Conservation (phyloP, 2,797 vertebrate genomes). For the Anas capensis region DNA sequence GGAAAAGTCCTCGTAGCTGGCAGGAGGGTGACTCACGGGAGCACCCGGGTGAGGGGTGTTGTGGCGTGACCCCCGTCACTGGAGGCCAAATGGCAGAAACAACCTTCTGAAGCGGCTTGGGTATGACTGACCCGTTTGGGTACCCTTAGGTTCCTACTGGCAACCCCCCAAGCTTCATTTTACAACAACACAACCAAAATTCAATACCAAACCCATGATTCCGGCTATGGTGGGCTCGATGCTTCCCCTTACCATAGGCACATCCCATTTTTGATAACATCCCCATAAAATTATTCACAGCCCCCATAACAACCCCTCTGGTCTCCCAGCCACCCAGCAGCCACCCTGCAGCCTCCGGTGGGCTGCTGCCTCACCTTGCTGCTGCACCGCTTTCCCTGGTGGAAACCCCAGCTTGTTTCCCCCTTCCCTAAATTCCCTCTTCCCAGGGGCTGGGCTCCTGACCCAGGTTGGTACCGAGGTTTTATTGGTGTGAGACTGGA, state of each 20-base stretch:
- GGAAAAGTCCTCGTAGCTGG: neutral
- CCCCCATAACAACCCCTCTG: neutral
- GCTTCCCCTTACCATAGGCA: neutral
- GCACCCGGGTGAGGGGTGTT: neutral
- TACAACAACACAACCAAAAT: neutral
- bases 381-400: neutral
- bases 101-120: neutral
- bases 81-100: neutral
- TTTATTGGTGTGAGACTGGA: slow-evolving; percentile 26
- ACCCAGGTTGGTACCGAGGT: neutral
- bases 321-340: neutral
- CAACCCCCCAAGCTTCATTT: neutral
- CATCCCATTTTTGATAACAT: neutral
- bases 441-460: neutral
- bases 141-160: neutral
- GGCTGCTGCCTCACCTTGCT: accelerated
- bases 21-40: neutral
- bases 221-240: neutral
- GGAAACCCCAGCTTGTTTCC: neutral
- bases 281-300: neutral
- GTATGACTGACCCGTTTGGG: neutral
- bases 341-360: neutral
- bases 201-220: neutral
- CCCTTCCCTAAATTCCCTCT: neutral
- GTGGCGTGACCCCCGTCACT: neutral